Evolutionary conservation across 2,888 invertebrate genomes (phyloP).

Genomic region (Galerucella calmariensis): DNA sequence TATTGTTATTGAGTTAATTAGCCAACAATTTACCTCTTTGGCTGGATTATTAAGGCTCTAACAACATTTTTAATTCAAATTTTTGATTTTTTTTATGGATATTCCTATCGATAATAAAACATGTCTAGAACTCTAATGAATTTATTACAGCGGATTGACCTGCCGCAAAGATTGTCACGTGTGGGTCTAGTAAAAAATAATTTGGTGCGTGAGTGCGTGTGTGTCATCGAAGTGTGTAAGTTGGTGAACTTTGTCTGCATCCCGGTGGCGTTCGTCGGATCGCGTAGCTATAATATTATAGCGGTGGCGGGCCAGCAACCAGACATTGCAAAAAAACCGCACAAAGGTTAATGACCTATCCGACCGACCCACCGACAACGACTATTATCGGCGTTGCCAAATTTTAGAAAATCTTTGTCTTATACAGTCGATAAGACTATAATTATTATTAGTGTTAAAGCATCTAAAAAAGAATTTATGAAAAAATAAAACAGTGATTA

Average conservation of each 20-base stretch:
- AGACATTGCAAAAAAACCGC: conserved; percentile 52
- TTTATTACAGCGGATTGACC: neutral
- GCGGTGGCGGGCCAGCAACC: conserved; percentile 41
- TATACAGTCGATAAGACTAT: neutral
- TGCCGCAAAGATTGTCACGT: conserved; percentile 25
- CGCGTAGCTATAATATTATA: neutral
- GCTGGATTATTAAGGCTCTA: no score
- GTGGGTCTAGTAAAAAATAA: conserved; percentile 21
- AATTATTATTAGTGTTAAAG: no score
- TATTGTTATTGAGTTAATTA: no score
- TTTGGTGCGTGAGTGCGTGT: conserved; percentile 12
- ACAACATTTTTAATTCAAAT: no score
- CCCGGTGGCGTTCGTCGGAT: conserved; percentile 24
- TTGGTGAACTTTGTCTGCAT: conserved; percentile 50
- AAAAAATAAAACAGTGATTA: no score
- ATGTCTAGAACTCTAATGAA: neutral
- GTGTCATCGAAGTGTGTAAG: conserved; percentile 20
- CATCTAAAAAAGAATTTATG: no score
- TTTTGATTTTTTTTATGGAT: no score
- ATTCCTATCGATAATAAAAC: no score
- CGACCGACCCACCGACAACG: conserved; percentile 36
- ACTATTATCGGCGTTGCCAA: conserved; percentile 35
- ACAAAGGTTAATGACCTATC: conserved; percentile 43
- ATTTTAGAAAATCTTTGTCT: conserved; percentile 1
- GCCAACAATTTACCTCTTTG: no score